Evolutionary conservation across 37 sponge, comb jelly and placozoan genomes (phyloP), one percentile per base, ranked within the genome.

Genomic region (Beroe forskalii): DNA sequence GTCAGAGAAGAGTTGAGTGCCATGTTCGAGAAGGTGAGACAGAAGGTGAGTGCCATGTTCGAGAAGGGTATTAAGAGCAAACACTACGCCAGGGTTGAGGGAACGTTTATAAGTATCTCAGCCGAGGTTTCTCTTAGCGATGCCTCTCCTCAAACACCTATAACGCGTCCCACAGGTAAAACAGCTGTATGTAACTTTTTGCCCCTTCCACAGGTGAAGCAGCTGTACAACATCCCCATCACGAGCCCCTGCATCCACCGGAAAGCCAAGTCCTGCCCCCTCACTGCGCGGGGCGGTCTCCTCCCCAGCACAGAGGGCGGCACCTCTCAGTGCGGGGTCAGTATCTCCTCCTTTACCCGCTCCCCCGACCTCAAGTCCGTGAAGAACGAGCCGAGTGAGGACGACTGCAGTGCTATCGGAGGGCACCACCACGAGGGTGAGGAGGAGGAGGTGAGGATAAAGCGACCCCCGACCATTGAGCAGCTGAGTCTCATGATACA

Each of bases 201-300:
- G n/a, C n/a, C n/a, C n/a, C n/a, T n/a, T n/a, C n/a, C n/a, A n/a
- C 25, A 63, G 66, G 66, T 63, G 66, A 63, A 63, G 66, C 14
- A 63, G 25, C 25, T 63, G 66, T 63, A 63, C 66, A 63, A 63
- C 66, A 63, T 63, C 9, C 66, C 66, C 20, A 20, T 63, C 28
- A 24, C 20, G 25, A 30, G 25, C 28, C 20, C 28, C 66, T 63
- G 66, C 25, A 8, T 19, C 28, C 66, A 63, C 66, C 66, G 66
- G 28, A 63, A 63, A 30, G 25, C 66, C 25, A 63, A 63, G 66
- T 63, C 66, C 9, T 63, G 66, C n/a, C 66, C 66, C 23, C 66
- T 63, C 23, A 3, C n/a, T 19, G 25, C 20, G n/a, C 20, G n/a
- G n/a, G n/a, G 66, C 20, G 66, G 25, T 4, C 66, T 3, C n/a